A percentile compares a stretch with the other conserved stretches of the same genome.
phyloP scores from a whole-genome alignment of 2,797 vertebrate species.

The Ispidina picta region DNA sequence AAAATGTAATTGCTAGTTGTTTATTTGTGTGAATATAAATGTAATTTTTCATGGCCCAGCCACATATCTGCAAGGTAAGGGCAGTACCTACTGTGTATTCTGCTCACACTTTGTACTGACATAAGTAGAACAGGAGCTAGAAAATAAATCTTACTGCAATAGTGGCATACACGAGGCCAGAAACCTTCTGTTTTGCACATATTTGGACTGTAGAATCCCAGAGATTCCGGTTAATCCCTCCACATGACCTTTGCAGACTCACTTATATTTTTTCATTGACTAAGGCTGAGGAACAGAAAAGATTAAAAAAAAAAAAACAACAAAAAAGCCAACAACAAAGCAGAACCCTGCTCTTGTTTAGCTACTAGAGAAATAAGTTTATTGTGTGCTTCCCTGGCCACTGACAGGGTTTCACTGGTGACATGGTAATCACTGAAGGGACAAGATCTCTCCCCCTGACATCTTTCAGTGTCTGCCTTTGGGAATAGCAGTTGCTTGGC shows the following conservation, averaged over 20 bases:
- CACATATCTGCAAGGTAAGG: neutral
- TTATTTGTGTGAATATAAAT: neutral
- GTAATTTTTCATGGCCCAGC: neutral
- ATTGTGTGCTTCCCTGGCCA: rapidly evolving
- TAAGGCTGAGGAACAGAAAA: neutral
- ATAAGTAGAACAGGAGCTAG: neutral
- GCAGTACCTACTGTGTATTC: neutral
- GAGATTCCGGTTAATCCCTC: conserved; percentile 1
- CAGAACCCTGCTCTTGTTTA: neutral
- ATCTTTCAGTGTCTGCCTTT: neutral
- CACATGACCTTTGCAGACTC: neutral
- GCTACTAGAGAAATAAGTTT: neutral
- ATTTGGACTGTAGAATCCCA: conserved; percentile 2
- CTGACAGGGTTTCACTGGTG: neutral
- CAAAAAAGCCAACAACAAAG: too few relatives aligned
- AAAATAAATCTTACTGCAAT: neutral
- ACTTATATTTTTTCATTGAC: neutral
- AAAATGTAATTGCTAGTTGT: neutral
- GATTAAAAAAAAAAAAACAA: too few relatives aligned
- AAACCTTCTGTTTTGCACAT: neutral
- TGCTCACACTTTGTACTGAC: neutral
- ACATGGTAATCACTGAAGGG: neutral
- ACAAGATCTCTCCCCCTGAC: neutral
- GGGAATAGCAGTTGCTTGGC: too few relatives aligned
- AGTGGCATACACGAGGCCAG: neutral